A percentile compares a stretch with the other conserved stretches of the same genome.
Evolutionary conservation across 2,113 vertebrate species (phyloP).

Genomic region (Oreotragus oreotragus): DNA sequence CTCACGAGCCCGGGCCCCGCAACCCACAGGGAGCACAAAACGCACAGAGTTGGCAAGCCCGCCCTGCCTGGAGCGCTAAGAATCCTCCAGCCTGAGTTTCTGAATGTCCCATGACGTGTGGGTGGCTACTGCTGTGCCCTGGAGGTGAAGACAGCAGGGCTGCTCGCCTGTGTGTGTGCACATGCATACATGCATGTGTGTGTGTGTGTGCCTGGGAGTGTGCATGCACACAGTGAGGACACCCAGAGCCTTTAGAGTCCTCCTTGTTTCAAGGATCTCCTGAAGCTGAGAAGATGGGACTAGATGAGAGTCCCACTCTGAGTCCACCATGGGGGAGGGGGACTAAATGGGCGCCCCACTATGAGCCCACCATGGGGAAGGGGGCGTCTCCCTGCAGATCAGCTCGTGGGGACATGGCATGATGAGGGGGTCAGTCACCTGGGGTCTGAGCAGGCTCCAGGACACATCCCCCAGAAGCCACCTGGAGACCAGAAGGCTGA

Average conservation of each 20-base stretch:
- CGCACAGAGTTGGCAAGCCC: accelerated
- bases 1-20: not conserved
- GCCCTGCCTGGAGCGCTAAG: not conserved
- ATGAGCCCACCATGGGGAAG: not conserved
- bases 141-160: not conserved
- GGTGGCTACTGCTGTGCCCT: not conserved
- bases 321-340: not conserved
- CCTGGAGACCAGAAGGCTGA: not conserved
- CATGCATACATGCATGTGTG: accelerated
- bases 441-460: not conserved
- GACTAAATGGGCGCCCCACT: not conserved
- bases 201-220: not conserved
- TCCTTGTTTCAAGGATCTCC: not conserved
- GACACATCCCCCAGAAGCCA: not conserved
- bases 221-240: not conserved
- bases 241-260: not conserved
- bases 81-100: not conserved
- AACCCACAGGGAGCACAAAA: not conserved
- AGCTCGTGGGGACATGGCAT: not conserved
- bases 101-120: accelerated
- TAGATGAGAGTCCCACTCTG: not conserved
- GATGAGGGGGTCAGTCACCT: not conserved
- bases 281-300: not conserved
- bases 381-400: not conserved
- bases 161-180: not conserved